phyloP scores from a whole-genome alignment of 2,113 vertebrate genomes.

The Ellobius talpinus region DNA sequence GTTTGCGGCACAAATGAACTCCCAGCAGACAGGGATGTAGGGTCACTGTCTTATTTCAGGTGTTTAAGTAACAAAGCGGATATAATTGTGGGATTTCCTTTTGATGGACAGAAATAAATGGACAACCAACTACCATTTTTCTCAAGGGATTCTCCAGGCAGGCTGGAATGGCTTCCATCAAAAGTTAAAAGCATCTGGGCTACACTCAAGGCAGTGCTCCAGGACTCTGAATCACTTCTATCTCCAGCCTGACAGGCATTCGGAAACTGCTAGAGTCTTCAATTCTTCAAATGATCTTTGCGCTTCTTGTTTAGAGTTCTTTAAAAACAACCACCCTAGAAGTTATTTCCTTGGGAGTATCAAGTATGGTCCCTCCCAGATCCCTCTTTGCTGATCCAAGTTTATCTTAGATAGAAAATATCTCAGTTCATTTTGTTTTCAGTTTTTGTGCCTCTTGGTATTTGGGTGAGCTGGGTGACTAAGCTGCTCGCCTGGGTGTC shows the following conservation, averaged over 20 bases:
- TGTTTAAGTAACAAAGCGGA: conserved; percentile 66
- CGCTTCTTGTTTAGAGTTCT: conserved; percentile 27
- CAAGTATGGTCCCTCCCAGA: not conserved
- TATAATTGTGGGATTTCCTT: conserved; percentile 22
- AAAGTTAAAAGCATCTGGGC: conserved; percentile 72
- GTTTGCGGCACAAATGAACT: not conserved
- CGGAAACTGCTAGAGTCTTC: conserved; percentile 61
- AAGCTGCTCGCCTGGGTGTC: not conserved
- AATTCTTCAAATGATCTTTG: conserved; percentile 36
- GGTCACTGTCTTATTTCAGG: conserved; percentile 50
- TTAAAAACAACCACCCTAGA: not conserved
- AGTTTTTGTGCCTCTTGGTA: not conserved
- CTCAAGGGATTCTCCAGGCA: conserved; percentile 60
- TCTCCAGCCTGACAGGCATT: conserved; percentile 2
- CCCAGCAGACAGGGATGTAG: not conserved
- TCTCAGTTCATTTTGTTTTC: not conserved
- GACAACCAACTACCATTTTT: conserved; percentile 16
- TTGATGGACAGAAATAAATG: conserved; percentile 53
- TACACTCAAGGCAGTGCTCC: conserved; percentile 26
- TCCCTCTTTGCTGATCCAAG: not conserved
- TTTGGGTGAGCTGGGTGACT: not conserved
- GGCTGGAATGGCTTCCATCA: conserved; percentile 61
- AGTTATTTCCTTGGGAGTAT: conserved; percentile 41
- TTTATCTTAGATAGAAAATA: conserved; percentile 37
- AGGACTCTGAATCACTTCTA: not conserved